Base-by-base conservation (phyloP, 2,888 invertebrate species). In the Pecten maximus region DNA sequence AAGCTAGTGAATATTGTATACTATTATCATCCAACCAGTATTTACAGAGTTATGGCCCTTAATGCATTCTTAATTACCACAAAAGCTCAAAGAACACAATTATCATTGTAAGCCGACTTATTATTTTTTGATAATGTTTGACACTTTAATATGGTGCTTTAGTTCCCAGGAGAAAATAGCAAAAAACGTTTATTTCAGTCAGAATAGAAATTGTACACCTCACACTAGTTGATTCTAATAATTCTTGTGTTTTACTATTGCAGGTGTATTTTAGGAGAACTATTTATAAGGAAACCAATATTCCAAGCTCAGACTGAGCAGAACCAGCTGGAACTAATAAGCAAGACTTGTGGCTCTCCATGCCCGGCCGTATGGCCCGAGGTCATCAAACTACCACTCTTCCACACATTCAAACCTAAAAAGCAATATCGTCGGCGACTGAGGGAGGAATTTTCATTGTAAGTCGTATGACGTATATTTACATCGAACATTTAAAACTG, bases 301-400 rank as follows among this genome's bases (percentile, higher is more conserved):
- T 99, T 99, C 97, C 99, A 98, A 98, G 99, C 99, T 0, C 98
- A 98, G 96, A 95, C 98, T 90, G 99, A 99, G 97, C 98, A 99
- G 97, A 98, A 98, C 97, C 99, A 99, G 96, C 97, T 99, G 94
- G 99, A 99, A 96, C 98, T 98, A 97, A 99, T 99, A 96, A 99
- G 99, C 0, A 97, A 98, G 91, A 97, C 98, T 40, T 99, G 99
- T 97, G 99, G 99, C 35, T 98, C 99, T 0, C 99, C 99, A 0
- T 98, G 98, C 74, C 99, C 99, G 0, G 99, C 99, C 87, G 98
- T 98, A 74, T 99, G 99, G 99, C 99, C 99, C 98, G 96, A 98
- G 96, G 99, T 99, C 88, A 98, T 99, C 93, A 98, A 98, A 96
- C 97, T 99, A 94, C 99, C 99, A 0, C 97, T 98, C 4, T 99